These are phyloP conservation scores for Alethe diademata DNA, from an alignment of 2,113 vertebrate genomes.

Conservation along the genomic window DNA sequence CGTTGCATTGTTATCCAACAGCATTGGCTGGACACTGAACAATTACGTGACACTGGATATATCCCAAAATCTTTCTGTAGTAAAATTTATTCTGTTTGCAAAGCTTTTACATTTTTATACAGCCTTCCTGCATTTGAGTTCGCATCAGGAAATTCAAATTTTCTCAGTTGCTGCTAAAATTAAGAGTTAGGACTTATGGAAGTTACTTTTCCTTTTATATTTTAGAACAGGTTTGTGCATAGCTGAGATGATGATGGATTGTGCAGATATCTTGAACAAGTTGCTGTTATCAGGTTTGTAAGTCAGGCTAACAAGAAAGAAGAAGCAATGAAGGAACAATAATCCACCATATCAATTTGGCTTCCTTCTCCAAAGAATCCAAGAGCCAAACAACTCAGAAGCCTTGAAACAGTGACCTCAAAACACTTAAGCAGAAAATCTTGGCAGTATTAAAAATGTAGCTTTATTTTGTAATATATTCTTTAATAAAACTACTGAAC, in stretches of 20 bases:
- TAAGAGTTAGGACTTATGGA: background rate
- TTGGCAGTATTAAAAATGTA: background rate
- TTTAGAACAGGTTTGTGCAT: background rate
- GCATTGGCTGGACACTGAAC: background rate
- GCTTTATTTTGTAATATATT: background rate
- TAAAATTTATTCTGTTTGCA: background rate
- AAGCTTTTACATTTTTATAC: background rate
- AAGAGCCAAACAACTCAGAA: background rate
- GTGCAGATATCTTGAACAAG: background rate
- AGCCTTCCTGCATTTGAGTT: rapidly evolving
- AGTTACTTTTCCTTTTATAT: background rate
- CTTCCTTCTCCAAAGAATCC: background rate
- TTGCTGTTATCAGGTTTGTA: background rate
- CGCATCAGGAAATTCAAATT: background rate
- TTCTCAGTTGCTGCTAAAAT: background rate
- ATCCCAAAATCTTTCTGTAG: background rate
- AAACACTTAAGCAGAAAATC: background rate
- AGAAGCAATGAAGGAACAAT: background rate
- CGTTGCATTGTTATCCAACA: background rate
- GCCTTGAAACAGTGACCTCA: background rate
- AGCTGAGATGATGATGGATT: background rate
- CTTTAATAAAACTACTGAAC: background rate
- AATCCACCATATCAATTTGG: background rate
- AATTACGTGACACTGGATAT: rapidly evolving
- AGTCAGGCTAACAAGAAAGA: background rate